Evolutionary conservation across 2,888 invertebrate species (phyloP).

Genomic region (Microdon myrmicae): DNA sequence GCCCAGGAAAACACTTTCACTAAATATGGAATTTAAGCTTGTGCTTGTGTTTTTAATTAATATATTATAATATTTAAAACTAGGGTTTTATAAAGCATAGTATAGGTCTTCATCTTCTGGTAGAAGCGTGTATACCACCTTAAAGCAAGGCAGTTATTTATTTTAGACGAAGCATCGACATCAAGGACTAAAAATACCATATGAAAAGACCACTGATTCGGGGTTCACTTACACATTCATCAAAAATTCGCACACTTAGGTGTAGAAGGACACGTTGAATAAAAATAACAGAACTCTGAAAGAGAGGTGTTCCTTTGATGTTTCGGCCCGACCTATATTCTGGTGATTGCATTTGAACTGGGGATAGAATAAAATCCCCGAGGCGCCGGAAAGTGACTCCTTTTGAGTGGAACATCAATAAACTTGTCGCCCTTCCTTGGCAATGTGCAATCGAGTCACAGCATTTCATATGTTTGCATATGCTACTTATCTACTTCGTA

Average conservation of each 20-base stretch:
- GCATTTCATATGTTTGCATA: neutral
- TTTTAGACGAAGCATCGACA: too few relatives aligned
- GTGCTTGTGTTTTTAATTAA: too few relatives aligned
- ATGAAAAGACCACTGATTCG: slow-evolving; percentile 27
- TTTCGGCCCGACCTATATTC: slow-evolving; percentile 30
- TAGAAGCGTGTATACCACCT: too few relatives aligned
- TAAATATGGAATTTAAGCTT: too few relatives aligned
- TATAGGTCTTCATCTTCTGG: too few relatives aligned
- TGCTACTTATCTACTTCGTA: neutral
- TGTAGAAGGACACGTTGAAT: slow-evolving; percentile 15
- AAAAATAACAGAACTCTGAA: slow-evolving; percentile 28
- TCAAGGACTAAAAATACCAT: slow-evolving; percentile 25
- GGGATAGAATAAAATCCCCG: neutral
- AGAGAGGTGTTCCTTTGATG: slow-evolving; percentile 29
- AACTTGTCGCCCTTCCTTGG: neutral
- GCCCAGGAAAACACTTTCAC: too few relatives aligned
- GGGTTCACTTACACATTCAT: slow-evolving; percentile 16
- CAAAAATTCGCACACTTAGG: slow-evolving; percentile 22
- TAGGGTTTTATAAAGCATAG: too few relatives aligned
- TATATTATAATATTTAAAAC: too few relatives aligned
- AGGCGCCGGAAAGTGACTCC: slow-evolving; percentile 4
- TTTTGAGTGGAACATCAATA: slow-evolving; percentile 9
- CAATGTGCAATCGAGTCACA: neutral
- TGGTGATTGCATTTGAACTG: slow-evolving; percentile 4
- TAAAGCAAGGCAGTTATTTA: too few relatives aligned